Evolutionary conservation across 2,113 vertebrate species (phyloP), one percentile per base, ranked within the genome.

Genomic region (Gallinago paraguaiae): DNA sequence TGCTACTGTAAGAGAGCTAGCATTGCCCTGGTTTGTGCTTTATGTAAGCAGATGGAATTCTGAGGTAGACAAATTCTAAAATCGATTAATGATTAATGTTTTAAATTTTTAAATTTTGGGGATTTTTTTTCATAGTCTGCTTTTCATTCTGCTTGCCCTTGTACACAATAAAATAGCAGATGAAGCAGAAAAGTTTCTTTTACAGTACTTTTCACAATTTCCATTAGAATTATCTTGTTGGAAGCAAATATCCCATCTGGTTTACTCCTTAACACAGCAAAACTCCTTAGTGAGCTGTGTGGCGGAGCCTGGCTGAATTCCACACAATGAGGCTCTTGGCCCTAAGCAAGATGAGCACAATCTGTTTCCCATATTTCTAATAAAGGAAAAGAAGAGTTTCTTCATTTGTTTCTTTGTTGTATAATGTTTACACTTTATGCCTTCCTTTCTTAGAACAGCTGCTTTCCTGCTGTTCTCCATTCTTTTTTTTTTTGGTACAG

Each of bases 221-320:
- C 77, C 95, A 91, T 83, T 84, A 92, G 84, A 97, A 97, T 97
- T 96, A 93, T 97, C 94, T 97, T 96, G 69, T 96, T 97, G 93
- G 89, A 97, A 97, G 96, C 85, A 97, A 97, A 97, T 95, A 92
- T 95, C 96, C 98, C 98, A 97, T 98, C 98, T 98, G 98, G 96
- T 96, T 97, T 95, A 93, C 78, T 97, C 90, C 92, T 89, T 95
- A 90, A 64, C 85, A 90, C 94, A 96, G 94, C 94, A 86, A 50
- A 97, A 87, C 84, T 98, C 92, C 91, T 57, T 50, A 95, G 96
- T 94, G 97, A 96, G 93, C 86, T 92, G 41, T 93, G 97, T 96
- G 93, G 93, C 50, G 9, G 87, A 95, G 31, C 96, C 96, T 97
- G 97, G 97, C 96, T 88, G 88, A 54, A 46, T 97, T 97, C 97